Percentiles rank a stretch among this genome's conserved stretches.
phyloP scores from a whole-genome alignment of 2,113 vertebrate genomes.

The Sander lucioperca region DNA sequence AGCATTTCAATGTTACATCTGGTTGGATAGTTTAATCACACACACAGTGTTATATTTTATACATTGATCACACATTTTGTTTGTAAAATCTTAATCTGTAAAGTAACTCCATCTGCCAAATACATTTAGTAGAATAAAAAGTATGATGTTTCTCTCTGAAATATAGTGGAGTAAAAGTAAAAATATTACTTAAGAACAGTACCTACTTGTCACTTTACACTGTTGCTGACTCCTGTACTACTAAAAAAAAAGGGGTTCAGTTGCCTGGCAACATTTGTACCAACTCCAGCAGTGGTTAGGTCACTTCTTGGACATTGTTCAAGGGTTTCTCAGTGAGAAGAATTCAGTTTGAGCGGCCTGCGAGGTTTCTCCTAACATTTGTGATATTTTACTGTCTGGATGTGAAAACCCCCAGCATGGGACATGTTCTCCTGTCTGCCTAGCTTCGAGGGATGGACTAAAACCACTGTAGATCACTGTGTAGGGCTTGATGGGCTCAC shows the following conservation, averaged over 20 bases:
- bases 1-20: too few relatives aligned
- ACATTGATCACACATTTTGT: too few relatives aligned
- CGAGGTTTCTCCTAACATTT: constrained; percentile 18
- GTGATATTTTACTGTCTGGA: constrained; percentile 35
- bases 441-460: neutral
- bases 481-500: neutral
- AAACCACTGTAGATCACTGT: neutral
- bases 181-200: neutral
- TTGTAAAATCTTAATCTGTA: too few relatives aligned
- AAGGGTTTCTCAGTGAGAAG: constrained; percentile 61
- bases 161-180: neutral
- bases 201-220: neutral
- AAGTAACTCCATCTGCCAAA: too few relatives aligned
- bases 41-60: too few relatives aligned
- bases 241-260: constrained; percentile 15
- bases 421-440: constrained; percentile 37
- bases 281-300: constrained; percentile 55
- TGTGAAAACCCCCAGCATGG: constrained; percentile 39
- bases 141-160: neutral
- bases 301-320: constrained; percentile 50
- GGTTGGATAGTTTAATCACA: too few relatives aligned
- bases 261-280: constrained; percentile 56
- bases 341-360: constrained; percentile 43
- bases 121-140: neutral
- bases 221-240: neutral